Evolutionary conservation across 2,113 vertebrate species (phyloP).

Genomic region (Dolichotis patagonum): DNA sequence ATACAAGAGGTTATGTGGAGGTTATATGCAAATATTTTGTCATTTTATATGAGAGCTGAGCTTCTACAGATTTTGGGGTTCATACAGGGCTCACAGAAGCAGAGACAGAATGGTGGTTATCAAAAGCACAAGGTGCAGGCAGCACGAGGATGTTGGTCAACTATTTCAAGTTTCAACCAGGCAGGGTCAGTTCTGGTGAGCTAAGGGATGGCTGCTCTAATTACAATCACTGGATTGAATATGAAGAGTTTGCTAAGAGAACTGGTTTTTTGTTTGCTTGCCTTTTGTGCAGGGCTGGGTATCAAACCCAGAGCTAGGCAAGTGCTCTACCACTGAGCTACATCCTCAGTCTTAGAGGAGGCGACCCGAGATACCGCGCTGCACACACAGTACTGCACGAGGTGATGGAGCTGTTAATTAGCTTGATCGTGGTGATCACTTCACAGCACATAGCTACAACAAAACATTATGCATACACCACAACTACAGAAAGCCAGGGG

Average conservation of each 20-base stretch:
- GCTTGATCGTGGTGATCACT: neutral
- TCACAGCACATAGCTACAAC: neutral
- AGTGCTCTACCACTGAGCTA: neutral
- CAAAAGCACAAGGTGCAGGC: neutral
- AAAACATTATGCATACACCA: neutral
- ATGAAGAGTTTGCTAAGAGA: neutral
- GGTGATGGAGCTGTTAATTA: neutral
- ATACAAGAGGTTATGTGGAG: neutral
- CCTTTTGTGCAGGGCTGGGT: neutral
- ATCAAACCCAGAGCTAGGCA: neutral
- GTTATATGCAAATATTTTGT: neutral
- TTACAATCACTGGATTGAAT: neutral
- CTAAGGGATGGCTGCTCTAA: neutral
- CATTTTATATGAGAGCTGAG: too few relatives aligned
- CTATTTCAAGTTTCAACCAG: neutral
- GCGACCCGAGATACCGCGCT: neutral
- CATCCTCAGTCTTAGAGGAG: neutral
- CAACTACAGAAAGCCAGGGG: neutral
- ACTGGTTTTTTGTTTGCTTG: neutral
- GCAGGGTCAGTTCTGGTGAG: neutral
- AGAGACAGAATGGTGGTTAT: neutral
- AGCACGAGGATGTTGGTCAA: neutral
- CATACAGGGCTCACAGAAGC: neutral
- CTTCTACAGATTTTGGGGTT: too few relatives aligned
- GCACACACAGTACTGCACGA: neutral